Percentiles rank a stretch among this genome's conserved stretches.
These are phyloP conservation scores for Montipora foliosa DNA, from an alignment of 64 coral and sea anemone species.

Conservation along the genomic window DNA sequence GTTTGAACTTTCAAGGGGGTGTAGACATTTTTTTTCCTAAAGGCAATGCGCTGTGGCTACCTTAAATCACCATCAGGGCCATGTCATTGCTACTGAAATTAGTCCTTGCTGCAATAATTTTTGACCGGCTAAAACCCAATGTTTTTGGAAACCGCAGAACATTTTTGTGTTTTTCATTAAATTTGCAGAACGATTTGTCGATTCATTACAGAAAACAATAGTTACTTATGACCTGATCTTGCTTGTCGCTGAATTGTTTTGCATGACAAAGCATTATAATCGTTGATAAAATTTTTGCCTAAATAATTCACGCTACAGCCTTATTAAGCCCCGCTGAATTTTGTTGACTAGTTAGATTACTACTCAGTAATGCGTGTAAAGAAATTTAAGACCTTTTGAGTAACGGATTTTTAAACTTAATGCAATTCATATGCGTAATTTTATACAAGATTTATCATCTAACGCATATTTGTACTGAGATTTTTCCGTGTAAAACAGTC, in stretches of 20 bases:
- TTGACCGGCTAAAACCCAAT: conserved; percentile 13
- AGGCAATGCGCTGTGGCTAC: conserved; percentile 11
- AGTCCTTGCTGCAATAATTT: conserved; percentile 38
- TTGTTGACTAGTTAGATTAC: conserved; percentile 60
- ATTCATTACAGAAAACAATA: not conserved
- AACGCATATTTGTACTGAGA: conserved; percentile 31
- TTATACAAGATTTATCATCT: conserved; percentile 42
- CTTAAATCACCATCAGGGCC: not conserved
- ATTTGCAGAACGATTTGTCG: conserved; percentile 17
- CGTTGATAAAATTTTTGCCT: not conserved
- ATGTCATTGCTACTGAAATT: not conserved
- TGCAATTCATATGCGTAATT: conserved; percentile 44
- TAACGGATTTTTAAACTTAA: conserved; percentile 47
- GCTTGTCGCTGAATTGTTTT: conserved; percentile 10
- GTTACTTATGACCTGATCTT: not conserved
- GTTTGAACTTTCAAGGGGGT: conserved; percentile 27
- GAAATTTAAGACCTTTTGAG: not conserved
- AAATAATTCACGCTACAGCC: conserved; percentile 7
- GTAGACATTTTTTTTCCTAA: not conserved
- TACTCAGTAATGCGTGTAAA: conserved; percentile 34
- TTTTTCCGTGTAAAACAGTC: conserved; percentile 33
- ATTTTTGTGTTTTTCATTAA: not conserved
- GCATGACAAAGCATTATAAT: not conserved
- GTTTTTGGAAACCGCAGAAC: not conserved
- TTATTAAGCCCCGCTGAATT: conserved; percentile 30